Evolutionary conservation across 2,113 vertebrate genomes (phyloP).

Genomic region (Chrysemys picta): DNA sequence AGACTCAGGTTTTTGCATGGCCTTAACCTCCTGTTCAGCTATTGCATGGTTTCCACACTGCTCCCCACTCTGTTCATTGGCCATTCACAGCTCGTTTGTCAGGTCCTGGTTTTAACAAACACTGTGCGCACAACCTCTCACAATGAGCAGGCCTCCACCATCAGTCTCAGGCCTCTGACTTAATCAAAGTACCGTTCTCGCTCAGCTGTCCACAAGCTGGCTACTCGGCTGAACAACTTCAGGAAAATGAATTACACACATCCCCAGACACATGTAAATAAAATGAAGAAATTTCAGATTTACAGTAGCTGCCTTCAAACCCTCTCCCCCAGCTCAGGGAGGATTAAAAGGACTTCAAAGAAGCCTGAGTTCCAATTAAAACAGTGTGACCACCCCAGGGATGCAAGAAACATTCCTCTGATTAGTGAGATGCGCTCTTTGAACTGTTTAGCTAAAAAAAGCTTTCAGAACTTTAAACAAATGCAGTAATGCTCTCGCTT

Average conservation of each 20-base stretch:
- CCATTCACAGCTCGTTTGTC: neutral
- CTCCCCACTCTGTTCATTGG: neutral
- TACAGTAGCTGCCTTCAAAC: conserved; percentile 71
- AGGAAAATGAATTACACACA: conserved; percentile 45
- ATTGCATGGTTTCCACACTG: neutral
- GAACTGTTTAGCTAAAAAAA: conserved; percentile 79
- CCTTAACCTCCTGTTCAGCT: neutral
- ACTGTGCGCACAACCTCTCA: conserved; percentile 20
- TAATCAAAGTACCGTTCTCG: conserved; percentile 49
- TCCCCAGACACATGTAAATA: conserved; percentile 84
- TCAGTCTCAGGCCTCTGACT: conserved; percentile 63
- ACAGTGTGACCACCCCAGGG: conserved; percentile 77
- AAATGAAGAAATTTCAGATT: conserved; percentile 78
- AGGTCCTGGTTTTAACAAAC: conserved; percentile 51
- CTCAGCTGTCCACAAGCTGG: conserved; percentile 61
- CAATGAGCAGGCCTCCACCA: conserved; percentile 49
- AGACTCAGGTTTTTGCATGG: conserved; percentile 5
- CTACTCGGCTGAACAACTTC: conserved; percentile 55
- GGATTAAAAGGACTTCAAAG: conserved; percentile 85
- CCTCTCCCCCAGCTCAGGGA: conserved; percentile 74
- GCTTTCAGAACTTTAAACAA: conserved; percentile 77
- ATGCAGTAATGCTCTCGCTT: conserved; percentile 58
- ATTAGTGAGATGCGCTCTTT: conserved; percentile 82
- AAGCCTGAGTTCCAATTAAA: conserved; percentile 82
- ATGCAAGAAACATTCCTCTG: conserved; percentile 77